Percentiles rank a stretch among this genome's conserved stretches.
Conservation (phyloP, 2,797 vertebrate species). For the Propithecus deckenii region DNA sequence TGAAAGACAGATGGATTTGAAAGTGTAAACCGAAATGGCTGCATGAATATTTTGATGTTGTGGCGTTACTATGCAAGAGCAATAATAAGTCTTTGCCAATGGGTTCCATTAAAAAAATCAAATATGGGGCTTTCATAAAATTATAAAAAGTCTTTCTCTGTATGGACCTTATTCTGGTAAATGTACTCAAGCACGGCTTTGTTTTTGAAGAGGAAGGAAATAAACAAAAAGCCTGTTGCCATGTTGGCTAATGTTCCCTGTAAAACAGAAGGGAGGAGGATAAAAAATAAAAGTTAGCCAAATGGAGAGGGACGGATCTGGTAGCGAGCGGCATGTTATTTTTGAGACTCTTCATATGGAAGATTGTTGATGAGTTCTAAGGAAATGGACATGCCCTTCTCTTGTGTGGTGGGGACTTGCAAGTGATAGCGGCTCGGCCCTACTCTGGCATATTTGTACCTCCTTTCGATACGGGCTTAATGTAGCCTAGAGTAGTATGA, state of each 20-base stretch:
- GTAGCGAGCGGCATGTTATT: slow-evolving; percentile 61
- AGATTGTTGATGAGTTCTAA: neutral
- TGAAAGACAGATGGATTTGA: neutral
- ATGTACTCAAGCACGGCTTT: slow-evolving; percentile 68
- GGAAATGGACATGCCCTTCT: neutral
- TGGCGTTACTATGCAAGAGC: neutral
- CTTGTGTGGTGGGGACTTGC: neutral
- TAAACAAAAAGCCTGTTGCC: slow-evolving; percentile 82
- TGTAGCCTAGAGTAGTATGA: neutral
- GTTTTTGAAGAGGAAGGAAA: slow-evolving; percentile 82
- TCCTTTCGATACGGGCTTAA: neutral
- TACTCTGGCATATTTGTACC: neutral
- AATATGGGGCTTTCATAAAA: neutral
- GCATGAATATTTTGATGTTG: neutral
- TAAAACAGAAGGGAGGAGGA: slow-evolving; percentile 78
- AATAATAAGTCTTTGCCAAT: neutral
- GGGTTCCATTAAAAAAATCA: neutral
- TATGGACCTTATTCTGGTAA: slow-evolving; percentile 66
- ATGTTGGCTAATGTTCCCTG: slow-evolving; percentile 79
- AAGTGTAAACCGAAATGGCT: neutral
- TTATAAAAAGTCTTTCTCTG: slow-evolving; percentile 7
- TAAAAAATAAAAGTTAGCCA: slow-evolving; percentile 79
- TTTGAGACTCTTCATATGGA: slow-evolving; percentile 61
- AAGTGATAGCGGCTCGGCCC: neutral
- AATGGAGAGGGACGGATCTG: slow-evolving; percentile 79